These are phyloP conservation scores for Arctopsyche grandis DNA, from an alignment of 1,140 invertebrate species.

Conservation along the genomic window DNA sequence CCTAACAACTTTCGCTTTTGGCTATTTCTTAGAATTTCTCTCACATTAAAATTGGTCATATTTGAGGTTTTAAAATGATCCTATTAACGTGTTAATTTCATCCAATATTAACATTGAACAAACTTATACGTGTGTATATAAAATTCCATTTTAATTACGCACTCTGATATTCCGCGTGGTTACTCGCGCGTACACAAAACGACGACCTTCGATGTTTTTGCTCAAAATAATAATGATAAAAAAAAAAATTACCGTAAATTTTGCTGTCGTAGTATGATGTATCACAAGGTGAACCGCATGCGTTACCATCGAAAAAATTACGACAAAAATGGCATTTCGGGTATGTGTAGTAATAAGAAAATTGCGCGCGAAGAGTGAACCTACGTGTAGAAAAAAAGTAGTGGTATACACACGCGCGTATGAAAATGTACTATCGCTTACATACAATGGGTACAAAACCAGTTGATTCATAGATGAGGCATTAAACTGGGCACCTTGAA, in stretches of 20 bases:
- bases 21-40: too few species aligned
- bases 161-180: background rate
- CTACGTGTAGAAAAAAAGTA: constrained; percentile 23
- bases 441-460: constrained; percentile 13
- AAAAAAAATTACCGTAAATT: constrained; percentile 8
- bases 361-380: background rate
- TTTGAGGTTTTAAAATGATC: too few species aligned
- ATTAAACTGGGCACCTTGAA: constrained; percentile 34
- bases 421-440: constrained; percentile 13
- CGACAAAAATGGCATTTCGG: constrained; percentile 24
- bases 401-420: constrained; percentile 13
- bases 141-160: background rate
- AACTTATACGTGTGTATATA: background rate
- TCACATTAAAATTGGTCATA: too few species aligned
- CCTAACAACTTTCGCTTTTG: too few species aligned
- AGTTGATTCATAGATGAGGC: constrained; percentile 35
- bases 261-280: constrained; percentile 23
- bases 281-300: constrained; percentile 28
- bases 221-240: background rate
- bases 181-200: background rate
- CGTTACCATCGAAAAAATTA: constrained; percentile 16
- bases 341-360: constrained; percentile 1
- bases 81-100: too few species aligned
- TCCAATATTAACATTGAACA: too few species aligned
- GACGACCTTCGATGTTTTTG: background rate